Evolutionary conservation across 1,140 invertebrate genomes (phyloP).

Genomic region (Cydia fagiglandana): DNA sequence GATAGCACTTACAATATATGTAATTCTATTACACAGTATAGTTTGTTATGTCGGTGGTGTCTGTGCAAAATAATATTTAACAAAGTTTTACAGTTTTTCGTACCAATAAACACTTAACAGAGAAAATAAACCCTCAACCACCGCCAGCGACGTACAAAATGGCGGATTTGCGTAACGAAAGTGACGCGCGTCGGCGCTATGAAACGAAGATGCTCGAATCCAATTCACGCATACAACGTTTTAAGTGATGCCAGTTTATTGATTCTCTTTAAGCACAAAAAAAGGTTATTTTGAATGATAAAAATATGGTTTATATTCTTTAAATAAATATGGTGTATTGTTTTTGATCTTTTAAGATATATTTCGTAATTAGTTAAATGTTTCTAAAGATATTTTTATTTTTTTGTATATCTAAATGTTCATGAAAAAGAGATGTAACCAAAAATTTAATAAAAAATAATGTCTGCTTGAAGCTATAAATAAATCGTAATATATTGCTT

Average conservation of each 20-base stretch:
- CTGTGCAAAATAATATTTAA: slow-evolving; percentile 55
- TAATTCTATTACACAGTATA: slow-evolving; percentile 61
- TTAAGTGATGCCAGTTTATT: slow-evolving; percentile 3
- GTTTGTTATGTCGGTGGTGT: slow-evolving; percentile 59
- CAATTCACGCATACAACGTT: slow-evolving; percentile 26
- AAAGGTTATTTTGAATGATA: neutral
- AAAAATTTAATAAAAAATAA: too few relatives aligned
- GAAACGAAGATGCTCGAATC: slow-evolving; percentile 3
- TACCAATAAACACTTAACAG: slow-evolving; percentile 69
- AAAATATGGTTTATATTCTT: neutral
- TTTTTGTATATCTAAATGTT: too few relatives aligned
- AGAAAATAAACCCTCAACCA: slow-evolving; percentile 72
- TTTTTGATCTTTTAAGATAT: too few relatives aligned
- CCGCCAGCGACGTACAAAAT: slow-evolving; percentile 79
- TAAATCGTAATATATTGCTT: too few relatives aligned
- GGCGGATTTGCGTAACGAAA: slow-evolving; percentile 77
- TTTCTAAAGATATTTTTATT: too few relatives aligned
- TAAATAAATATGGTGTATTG: too few relatives aligned
- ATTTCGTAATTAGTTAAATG: too few relatives aligned
- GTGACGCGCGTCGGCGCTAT: slow-evolving; percentile 64
- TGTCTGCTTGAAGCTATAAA: too few relatives aligned
- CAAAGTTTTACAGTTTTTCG: slow-evolving; percentile 70
- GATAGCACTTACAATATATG: slow-evolving; percentile 69
- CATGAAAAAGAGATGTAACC: too few relatives aligned
- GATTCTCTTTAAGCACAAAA: neutral